phyloP scores from a whole-genome alignment of 2,888 invertebrate genomes.

The Eristalinus aeneus region DNA sequence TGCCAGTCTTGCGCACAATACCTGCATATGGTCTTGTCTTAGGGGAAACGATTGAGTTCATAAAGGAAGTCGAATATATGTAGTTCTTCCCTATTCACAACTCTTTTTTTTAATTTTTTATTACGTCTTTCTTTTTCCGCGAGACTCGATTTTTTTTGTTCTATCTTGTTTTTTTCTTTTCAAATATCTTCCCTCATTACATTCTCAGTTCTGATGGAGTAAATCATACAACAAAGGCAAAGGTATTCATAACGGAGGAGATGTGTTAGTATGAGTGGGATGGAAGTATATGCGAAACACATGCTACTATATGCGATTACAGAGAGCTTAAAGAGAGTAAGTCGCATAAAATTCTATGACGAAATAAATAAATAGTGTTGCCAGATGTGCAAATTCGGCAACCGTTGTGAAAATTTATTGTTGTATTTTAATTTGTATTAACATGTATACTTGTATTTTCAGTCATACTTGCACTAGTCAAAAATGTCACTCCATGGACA shows the following conservation, averaged over 20 bases:
- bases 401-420: too few species aligned
- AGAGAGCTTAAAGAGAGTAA: constrained; percentile 24
- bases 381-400: constrained; percentile 16
- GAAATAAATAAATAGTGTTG: constrained; percentile 34
- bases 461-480: too few species aligned
- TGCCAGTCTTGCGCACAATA: constrained; percentile 51
- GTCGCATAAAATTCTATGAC: constrained; percentile 45
- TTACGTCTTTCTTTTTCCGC: constrained; percentile 26
- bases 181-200: constrained; percentile 17
- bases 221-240: background rate
- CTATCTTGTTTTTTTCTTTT: constrained; percentile 4
- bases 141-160: constrained; percentile 36
- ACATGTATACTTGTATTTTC: too few species aligned
- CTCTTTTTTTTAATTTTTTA: constrained; percentile 19
- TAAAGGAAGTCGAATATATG: constrained; percentile 9
- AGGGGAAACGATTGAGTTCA: background rate
- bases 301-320: constrained; percentile 34
- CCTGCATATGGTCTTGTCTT: background rate
- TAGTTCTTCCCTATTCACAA: background rate
- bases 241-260: background rate
- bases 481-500: too few species aligned
- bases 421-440: too few species aligned
- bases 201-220: constrained; percentile 20
- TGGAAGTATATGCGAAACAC: constrained; percentile 1
- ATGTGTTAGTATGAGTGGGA: background rate